Conservation (phyloP, 2,113 vertebrate genomes). For the Alexandromys fortis region DNA sequence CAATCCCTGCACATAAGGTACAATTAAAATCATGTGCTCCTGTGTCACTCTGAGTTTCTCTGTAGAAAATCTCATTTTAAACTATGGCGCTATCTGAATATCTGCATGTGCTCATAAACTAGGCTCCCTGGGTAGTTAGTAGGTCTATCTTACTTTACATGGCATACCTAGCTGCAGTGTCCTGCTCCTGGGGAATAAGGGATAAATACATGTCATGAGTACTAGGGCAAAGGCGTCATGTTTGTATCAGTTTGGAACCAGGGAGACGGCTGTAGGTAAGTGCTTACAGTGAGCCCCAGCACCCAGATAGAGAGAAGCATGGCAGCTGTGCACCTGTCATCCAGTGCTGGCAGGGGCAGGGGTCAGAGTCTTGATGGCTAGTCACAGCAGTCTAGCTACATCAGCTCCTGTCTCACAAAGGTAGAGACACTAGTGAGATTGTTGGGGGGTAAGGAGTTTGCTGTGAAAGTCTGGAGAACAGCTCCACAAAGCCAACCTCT, state of each 20-base stretch:
- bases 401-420: background rate
- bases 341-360: background rate
- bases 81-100: background rate
- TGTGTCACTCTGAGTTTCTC: background rate
- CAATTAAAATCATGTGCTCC: background rate
- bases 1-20: background rate
- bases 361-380: no score
- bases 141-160: background rate
- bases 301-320: background rate
- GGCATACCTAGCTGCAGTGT: background rate
- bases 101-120: background rate
- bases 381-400: background rate
- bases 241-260: background rate
- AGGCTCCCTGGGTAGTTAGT: background rate
- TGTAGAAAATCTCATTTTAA: slow-evolving; percentile 14
- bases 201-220: background rate
- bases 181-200: background rate
- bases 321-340: background rate
- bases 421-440: no score
- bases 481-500: no score
- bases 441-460: no score
- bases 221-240: background rate
- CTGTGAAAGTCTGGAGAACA: no score
- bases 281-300: no score
- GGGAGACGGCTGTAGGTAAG: background rate